A percentile compares a stretch with the other conserved stretches of the same genome.
Conservation (phyloP, 2,113 vertebrate species). For the Synodontis membranacea region DNA sequence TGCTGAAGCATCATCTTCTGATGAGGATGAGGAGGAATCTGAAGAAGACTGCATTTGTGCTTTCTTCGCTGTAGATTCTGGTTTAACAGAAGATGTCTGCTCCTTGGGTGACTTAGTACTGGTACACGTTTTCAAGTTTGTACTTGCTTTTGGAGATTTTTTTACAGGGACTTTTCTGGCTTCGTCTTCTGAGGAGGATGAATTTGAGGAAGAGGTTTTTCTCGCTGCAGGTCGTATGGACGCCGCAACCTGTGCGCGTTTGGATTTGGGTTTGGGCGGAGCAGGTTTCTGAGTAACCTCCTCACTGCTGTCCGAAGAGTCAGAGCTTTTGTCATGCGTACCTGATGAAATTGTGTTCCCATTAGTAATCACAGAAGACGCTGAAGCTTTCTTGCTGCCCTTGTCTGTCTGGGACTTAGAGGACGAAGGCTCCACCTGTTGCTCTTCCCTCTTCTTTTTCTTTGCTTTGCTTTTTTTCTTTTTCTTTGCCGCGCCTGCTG, state of each 20-base stretch:
- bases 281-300: slow-evolving; percentile 42
- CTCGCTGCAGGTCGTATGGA: background rate
- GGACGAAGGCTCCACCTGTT: background rate
- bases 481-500: slow-evolving; percentile 29
- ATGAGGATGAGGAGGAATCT: background rate
- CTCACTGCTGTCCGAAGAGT: slow-evolving; percentile 63
- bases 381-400: slow-evolving; percentile 43
- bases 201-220: slow-evolving; percentile 34
- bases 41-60: slow-evolving; percentile 22
- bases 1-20: slow-evolving; percentile 4
- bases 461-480: slow-evolving; percentile 57
- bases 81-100: background rate
- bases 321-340: slow-evolving; percentile 42
- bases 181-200: slow-evolving; percentile 45
- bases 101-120: background rate
- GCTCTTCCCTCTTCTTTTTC: slow-evolving; percentile 31
- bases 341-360: slow-evolving; percentile 13
- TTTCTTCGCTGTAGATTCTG: slow-evolving; percentile 14
- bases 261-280: slow-evolving; percentile 44
- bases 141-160: background rate
- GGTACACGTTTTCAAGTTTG: background rate
- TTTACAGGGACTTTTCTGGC: background rate
- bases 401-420: background rate
- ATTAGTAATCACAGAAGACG: background rate
- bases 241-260: slow-evolving; percentile 14